phyloP scores from a whole-genome alignment of 2,888 invertebrate species.

The Phragmatobia fuliginosa region DNA sequence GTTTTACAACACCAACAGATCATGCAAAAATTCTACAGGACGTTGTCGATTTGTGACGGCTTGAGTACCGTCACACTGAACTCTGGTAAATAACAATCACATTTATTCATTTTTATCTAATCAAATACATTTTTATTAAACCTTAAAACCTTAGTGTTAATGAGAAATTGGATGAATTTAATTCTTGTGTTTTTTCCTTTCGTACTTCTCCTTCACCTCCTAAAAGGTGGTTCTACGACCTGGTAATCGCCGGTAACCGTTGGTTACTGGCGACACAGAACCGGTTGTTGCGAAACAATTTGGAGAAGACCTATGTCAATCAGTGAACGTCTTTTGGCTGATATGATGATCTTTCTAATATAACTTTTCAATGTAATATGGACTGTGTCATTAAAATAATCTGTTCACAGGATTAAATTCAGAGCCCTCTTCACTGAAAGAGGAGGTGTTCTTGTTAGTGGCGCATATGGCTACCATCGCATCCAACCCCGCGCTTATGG shows the following conservation, averaged over 20 bases:
- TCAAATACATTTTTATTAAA: too few relatives aligned
- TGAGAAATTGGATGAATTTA: too few relatives aligned
- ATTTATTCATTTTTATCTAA: background rate
- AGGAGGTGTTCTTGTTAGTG: conserved; percentile 95
- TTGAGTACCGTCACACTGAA: conserved; percentile 65
- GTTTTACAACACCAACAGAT: conserved; percentile 92
- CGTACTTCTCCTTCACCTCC: too few relatives aligned
- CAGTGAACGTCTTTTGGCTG: too few relatives aligned
- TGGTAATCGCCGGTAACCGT: too few relatives aligned
- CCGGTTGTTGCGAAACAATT: too few relatives aligned
- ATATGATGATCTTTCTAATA: too few relatives aligned
- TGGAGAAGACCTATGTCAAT: too few relatives aligned
- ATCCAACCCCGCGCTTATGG: conserved; percentile 90
- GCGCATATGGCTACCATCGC: conserved; percentile 92
- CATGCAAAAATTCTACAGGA: conserved; percentile 93
- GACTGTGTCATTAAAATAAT: background rate
- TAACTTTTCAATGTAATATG: too few relatives aligned
- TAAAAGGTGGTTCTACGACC: too few relatives aligned
- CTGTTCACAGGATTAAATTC: conserved; percentile 48
- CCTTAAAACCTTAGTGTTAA: background rate
- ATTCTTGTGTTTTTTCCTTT: background rate
- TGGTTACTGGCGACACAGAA: too few relatives aligned
- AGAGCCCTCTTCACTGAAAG: conserved; percentile 89
- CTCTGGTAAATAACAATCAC: conserved; percentile 59
- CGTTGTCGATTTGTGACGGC: conserved; percentile 90